These are phyloP conservation scores for Mormyrus lacerda DNA, from an alignment of 2,113 vertebrate species.

Conservation along the genomic window DNA sequence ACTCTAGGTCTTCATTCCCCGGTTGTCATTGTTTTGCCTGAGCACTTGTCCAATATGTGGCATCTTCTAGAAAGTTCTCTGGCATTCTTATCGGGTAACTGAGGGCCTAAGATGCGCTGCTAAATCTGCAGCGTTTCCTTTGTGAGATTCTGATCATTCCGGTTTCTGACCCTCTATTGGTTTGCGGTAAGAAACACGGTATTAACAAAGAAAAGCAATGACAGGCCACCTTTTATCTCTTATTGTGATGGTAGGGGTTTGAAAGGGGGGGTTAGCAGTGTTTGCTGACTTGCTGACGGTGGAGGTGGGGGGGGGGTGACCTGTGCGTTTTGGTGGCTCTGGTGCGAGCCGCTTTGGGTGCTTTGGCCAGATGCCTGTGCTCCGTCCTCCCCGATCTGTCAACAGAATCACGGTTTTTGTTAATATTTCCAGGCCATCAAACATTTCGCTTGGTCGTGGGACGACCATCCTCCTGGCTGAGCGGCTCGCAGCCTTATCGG, in stretches of 20 bases:
- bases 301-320: conserved; percentile 18
- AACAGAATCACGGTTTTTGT: neutral
- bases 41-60: neutral
- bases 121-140: neutral
- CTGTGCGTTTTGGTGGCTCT: neutral
- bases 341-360: neutral
- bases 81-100: neutral
- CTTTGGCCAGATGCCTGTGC: neutral
- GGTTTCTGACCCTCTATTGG: neutral
- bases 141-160: neutral
- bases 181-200: neutral
- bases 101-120: neutral
- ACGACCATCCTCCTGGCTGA: neutral
- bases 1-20: neutral
- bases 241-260: neutral
- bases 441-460: neutral
- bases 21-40: neutral
- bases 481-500: neutral
- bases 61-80: neutral
- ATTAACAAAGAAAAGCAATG: neutral
- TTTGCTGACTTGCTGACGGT: neutral
- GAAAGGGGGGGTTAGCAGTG: neutral
- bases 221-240: neutral
- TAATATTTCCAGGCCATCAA: conserved; percentile 11
- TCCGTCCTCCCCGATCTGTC: conserved; percentile 4